Evolutionary conservation across 2,113 vertebrate genomes (phyloP).

Genomic region (chimpanzee (Pan troglodytes)): NHGRI_mPanTro3-v2.1_pri NC_072411.2:29313001-29313500

Average conservation of each 20-base stretch:
- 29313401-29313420: not conserved
- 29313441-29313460: not conserved
- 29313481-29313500: not conserved
- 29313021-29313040: not conserved
- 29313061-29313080: not conserved
- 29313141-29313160: not conserved
- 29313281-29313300: no score
- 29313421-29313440: not conserved
- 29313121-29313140: no score
- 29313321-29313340: not conserved
- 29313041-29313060: no score
- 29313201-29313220: not conserved
- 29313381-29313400: not conserved
- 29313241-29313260: no score
- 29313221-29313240: not conserved
- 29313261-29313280: not conserved
- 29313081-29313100: not conserved
- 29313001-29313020: not conserved
- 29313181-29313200: no score
- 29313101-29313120: not conserved
- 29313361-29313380: accelerated
- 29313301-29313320: not conserved
- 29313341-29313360: not conserved
- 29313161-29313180: not conserved
- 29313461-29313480: not conserved